A percentile compares a stretch with the other conserved stretches of the same genome.
Conservation (phyloP, 2,888 invertebrate genomes). For the Allygus modestus region DNA sequence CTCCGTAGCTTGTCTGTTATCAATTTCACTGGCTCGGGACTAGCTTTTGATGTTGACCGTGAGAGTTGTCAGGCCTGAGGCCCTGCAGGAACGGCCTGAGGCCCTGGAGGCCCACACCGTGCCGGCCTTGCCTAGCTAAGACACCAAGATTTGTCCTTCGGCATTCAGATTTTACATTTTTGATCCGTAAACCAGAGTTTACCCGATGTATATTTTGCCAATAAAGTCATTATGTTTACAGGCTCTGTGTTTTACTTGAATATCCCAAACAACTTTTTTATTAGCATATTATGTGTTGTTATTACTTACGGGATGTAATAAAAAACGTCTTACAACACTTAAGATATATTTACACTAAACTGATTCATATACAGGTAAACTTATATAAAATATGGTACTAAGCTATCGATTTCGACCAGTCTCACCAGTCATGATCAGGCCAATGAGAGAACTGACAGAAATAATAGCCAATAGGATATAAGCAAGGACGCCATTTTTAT, state of each 20-base stretch:
- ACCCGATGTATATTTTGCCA: slow-evolving; percentile 63
- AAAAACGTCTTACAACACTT: no score
- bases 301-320: no score
- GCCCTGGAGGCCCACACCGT: slow-evolving; percentile 26
- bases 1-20: not conserved
- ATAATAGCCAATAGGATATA: no score
- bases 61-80: not conserved
- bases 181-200: slow-evolving; percentile 46
- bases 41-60: slow-evolving; percentile 7
- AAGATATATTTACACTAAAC: no score
- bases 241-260: slow-evolving; percentile 11
- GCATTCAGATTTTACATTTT: slow-evolving; percentile 52
- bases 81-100: not conserved
- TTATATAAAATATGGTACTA: no score
- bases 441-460: no score
- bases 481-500: no score
- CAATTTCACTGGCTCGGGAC: not conserved
- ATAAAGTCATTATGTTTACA: slow-evolving; percentile 63
- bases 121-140: slow-evolving; percentile 40
- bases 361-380: no score
- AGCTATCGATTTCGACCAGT: no score
- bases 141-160: slow-evolving; percentile 47
- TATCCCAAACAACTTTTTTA: no score
- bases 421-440: no score
- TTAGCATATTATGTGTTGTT: no score